A percentile compares a stretch with the other conserved stretches of the same genome.
Conservation (phyloP, 2,888 invertebrate genomes). For the Orthonevra nobilis region DNA sequence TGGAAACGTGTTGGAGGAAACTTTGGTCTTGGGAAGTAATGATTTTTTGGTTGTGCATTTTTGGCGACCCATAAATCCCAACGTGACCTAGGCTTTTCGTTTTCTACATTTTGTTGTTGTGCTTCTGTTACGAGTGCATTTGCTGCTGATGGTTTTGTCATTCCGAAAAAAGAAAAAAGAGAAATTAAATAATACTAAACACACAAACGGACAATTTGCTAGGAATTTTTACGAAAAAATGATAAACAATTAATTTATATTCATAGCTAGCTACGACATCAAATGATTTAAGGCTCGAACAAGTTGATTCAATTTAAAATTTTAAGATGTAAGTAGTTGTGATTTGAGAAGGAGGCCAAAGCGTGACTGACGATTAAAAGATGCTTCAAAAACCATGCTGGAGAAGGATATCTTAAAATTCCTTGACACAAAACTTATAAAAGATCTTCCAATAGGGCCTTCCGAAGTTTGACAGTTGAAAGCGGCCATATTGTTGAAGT, state of each 20-base stretch:
- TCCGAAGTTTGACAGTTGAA: too few species aligned
- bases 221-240: background rate
- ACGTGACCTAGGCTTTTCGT: conserved; percentile 8
- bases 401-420: too few species aligned
- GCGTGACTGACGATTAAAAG: too few species aligned
- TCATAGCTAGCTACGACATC: background rate
- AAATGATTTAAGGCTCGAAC: too few species aligned
- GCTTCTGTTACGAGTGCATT: background rate
- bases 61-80: conserved; percentile 28
- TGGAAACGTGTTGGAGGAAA: conserved; percentile 33
- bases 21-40: conserved; percentile 7
- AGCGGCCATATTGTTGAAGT: too few species aligned
- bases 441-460: too few species aligned
- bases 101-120: background rate
- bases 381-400: too few species aligned
- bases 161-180: background rate
- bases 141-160: conserved; percentile 10
- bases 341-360: too few species aligned
- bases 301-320: too few species aligned
- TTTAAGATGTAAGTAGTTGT: too few species aligned
- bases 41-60: conserved; percentile 50
- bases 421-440: too few species aligned
- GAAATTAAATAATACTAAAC: background rate
- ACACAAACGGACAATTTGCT: conserved; percentile 3
- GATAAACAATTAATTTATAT: background rate